Evolutionary conservation across 2,113 vertebrate species (phyloP), one percentile per base, ranked within the genome.

Genomic region (Gracilinanus agilis): DNA sequence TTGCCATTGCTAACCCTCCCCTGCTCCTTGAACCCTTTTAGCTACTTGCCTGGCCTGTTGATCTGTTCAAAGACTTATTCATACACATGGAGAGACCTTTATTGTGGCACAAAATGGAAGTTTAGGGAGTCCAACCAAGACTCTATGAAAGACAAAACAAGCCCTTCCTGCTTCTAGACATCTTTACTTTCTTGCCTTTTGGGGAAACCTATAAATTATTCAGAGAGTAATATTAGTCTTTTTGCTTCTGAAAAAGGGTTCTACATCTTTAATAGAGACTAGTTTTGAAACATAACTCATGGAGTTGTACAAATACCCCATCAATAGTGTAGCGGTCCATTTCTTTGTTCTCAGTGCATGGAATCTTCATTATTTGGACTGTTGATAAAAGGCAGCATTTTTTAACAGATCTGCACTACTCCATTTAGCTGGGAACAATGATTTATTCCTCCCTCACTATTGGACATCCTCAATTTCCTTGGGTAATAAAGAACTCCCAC

Each of bases 311-410:
- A 98, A 98, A 98, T 98, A 95, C 97, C 98, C 98, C 98, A 97
- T 98, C 98, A 97, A 53, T 75, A 97, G 98, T 25, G 97, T 91
- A 40, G 97, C 67, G 98, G 97, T 98, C 99, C 99, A 98, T 98
- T 98, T 97, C 98, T 96, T 97, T 98, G 98, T 98, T 97, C 98
- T 97, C 94, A 2, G 98, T 9, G 96, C 98, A 75, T 98, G 98
- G 98, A 97, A 97, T 98, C 98, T 97, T 98, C 98, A 98, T 99
- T 98, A 98, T 98, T 98, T 98, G 99, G 98, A 96, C 98, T 97
- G 98, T 95, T 98, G 98, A 98, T 96, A 97, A 98, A 98, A 98
- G 98, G 98, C 98, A 34, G 96, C 89, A 0, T 97, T 97, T 75
- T 97, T 96, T 96, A 95, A 98, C 98, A 97, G 97, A 97, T 98